Base-by-base conservation (phyloP, 2,113 vertebrate genomes). In the Sminthopsis crassicaudata region DNA sequence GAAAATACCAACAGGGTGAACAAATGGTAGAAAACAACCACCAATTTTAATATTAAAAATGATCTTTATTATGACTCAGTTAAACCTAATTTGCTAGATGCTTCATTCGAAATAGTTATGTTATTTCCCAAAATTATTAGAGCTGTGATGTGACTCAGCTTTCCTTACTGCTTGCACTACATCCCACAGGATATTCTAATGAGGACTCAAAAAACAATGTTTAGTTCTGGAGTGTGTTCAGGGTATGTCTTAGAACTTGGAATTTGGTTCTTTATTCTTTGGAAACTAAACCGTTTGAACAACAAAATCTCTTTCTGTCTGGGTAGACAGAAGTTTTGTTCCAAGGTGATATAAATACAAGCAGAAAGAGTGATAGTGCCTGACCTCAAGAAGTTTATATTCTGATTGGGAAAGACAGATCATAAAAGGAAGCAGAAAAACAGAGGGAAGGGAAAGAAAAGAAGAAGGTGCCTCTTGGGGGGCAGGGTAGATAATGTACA, bases 51-150 rank as follows among this genome's bases (percentile, higher is more conserved):
- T 95, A 48, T 55, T 27, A 91, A 57, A 76, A 91, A 90, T 27
- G 2, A 27, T 8, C 25, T 50, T 55, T 67, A 12, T 48, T 36
- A 57, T 92, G 25, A 30, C 27, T 94, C 76, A 93, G 0, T 94
- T 91, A 7, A 1, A 53, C 94, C 84, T 96, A 57, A 91, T 90
- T 55, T 94, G 53, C 52, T 96, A 93, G 53, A 46, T 97, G 1
- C 26, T 96, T 95, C 76, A 53, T 90, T 97, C 26, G 94, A 91
- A 93, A 3, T 95, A 55, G 50, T 96, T 91, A 91, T 95, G 92
- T 84, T 91, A 6, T 93, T 95, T 95, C 26, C 46, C 53, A 91
- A 96, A 95, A 76, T 95, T 92, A 51, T 84, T 92, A 46, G 92
- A 95, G 9, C 60, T 94, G 27, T 96, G 90, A 23, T 91, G 89